These are phyloP conservation scores for Machimus atricapillus DNA, from an alignment of 2,888 invertebrate species.

Conservation along the genomic window DNA sequence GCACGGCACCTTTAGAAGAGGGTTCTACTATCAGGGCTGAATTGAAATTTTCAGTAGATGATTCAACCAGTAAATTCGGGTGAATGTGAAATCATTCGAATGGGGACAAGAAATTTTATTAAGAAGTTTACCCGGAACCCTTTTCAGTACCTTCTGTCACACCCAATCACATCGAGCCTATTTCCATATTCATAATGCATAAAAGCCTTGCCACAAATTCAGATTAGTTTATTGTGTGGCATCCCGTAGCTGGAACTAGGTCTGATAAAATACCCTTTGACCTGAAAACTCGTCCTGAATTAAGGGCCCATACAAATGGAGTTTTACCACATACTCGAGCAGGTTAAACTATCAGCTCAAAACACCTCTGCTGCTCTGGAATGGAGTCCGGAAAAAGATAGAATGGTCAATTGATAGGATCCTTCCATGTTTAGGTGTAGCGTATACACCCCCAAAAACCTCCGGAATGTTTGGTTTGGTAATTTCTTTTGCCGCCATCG, in stretches of 20 bases:
- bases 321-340: background rate
- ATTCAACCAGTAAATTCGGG: background rate
- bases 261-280: background rate
- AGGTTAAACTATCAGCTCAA: background rate
- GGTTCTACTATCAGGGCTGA: background rate
- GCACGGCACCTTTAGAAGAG: background rate
- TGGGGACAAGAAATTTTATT: background rate
- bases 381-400: background rate
- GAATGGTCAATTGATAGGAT: slow-evolving; percentile 14
- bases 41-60: background rate
- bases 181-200: slow-evolving; percentile 18
- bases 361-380: background rate
- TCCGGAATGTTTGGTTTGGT: background rate
- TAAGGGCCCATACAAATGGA: slow-evolving; percentile 5
- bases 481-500: background rate
- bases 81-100: background rate
- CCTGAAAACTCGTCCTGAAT: background rate
- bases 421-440: background rate
- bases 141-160: slow-evolving; percentile 12
- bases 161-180: background rate
- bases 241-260: background rate
- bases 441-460: background rate
- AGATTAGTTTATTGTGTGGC: slow-evolving; percentile 26
- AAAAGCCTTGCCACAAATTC: slow-evolving; percentile 16
- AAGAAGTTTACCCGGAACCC: slow-evolving; percentile 3